These are phyloP conservation scores for Cyphomyrmex costatus DNA, from an alignment of 1,140 invertebrate species.

Conservation along the genomic window DNA sequence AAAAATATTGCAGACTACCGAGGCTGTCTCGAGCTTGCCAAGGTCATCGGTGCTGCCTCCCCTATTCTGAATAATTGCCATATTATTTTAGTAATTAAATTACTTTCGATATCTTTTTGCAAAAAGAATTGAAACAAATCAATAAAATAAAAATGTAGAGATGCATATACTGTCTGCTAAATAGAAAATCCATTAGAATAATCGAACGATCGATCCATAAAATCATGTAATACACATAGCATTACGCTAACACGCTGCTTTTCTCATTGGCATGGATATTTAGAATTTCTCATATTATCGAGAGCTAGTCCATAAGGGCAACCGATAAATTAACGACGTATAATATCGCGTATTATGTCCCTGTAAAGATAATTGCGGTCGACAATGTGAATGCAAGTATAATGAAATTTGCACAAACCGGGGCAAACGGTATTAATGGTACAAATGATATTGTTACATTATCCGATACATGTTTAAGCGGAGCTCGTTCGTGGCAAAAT, in stretches of 20 bases:
- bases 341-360: conserved; percentile 44
- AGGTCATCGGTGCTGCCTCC: too few relatives aligned
- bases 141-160: conserved; percentile 4
- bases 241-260: neutral
- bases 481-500: conserved; percentile 30
- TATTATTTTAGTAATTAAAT: neutral
- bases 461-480: conserved; percentile 44
- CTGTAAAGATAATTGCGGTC: conserved; percentile 55
- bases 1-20: too few relatives aligned
- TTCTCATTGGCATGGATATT: conserved; percentile 17
- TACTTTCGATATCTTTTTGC: conserved; percentile 8
- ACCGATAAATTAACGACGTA: conserved; percentile 47
- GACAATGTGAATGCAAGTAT: conserved; percentile 52
- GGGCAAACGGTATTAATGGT: conserved; percentile 44
- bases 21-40: too few relatives aligned
- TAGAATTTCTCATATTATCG: conserved; percentile 24
- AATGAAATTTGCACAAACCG: conserved; percentile 57
- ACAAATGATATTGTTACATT: conserved; percentile 61
- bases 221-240: neutral
- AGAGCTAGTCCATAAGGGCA: conserved; percentile 29
- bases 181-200: neutral
- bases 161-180: neutral
- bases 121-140: neutral
- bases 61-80: too few relatives aligned
- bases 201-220: neutral